These are phyloP conservation scores for Epistrophella euchroma DNA, from an alignment of 2,888 invertebrate genomes.

Conservation along the genomic window DNA sequence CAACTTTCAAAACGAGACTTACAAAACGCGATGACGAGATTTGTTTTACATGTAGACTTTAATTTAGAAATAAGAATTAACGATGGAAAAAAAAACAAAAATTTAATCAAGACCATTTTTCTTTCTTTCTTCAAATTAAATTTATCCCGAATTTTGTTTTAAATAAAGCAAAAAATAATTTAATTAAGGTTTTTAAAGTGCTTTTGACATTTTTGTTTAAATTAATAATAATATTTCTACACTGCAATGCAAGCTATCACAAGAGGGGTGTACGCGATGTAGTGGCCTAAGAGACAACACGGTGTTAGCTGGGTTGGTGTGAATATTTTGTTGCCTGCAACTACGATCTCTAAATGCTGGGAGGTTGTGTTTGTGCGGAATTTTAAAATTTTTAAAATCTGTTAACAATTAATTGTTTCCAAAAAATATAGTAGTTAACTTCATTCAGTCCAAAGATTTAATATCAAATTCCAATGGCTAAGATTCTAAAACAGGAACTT, in stretches of 20 bases:
- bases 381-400: conserved; percentile 36
- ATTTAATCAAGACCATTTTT: conserved; percentile 38
- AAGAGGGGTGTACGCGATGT: conserved; percentile 60
- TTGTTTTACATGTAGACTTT: conserved; percentile 55
- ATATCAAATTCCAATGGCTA: conserved; percentile 49
- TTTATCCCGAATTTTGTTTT: neutral
- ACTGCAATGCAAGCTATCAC: conserved; percentile 73
- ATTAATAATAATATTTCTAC: conserved; percentile 43
- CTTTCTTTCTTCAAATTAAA: conserved; percentile 2
- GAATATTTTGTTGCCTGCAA: conserved; percentile 33
- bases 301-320: conserved; percentile 6
- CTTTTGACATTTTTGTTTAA: conserved; percentile 46
- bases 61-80: conserved; percentile 31
- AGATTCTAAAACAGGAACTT: conserved; percentile 80
- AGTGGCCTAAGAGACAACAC: conserved; percentile 51
- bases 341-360: conserved; percentile 63
- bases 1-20: conserved; percentile 54
- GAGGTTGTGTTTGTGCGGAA: conserved; percentile 39
- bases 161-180: conserved; percentile 4
- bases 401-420: conserved; percentile 40
- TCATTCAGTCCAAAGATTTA: conserved; percentile 68
- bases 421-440: conserved; percentile 48
- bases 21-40: conserved; percentile 67
- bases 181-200: conserved; percentile 56
- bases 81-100: conserved; percentile 32